A percentile compares a stretch with the other conserved stretches of the same genome.
Evolutionary conservation across 2,797 vertebrate species (phyloP).

Genomic region (Sorex maritimensis): DNA sequence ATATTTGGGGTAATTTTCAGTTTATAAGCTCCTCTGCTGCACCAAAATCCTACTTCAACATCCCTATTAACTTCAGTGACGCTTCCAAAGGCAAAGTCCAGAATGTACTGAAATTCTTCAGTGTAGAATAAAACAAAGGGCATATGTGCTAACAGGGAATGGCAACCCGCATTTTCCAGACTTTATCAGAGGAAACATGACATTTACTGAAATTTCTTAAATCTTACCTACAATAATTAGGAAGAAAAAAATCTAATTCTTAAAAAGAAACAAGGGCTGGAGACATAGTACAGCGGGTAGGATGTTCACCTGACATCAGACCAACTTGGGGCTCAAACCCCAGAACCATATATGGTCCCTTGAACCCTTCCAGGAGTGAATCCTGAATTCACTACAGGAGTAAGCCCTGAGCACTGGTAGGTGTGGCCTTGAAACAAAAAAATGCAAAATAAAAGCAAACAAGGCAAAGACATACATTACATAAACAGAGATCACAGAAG

Average conservation of each 20-base stretch:
- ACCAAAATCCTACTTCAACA: background rate
- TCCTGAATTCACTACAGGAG: too few species aligned
- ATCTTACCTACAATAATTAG: slow-evolving; percentile 2
- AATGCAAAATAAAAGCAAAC: background rate
- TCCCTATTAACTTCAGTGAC: background rate
- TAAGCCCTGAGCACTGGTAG: too few species aligned
- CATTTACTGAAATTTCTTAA: slow-evolving; percentile 24
- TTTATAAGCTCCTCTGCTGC: background rate
- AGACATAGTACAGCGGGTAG: too few species aligned
- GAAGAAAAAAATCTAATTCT: background rate
- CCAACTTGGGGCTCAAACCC: too few species aligned
- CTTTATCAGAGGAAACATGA: background rate
- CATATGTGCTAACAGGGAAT: background rate
- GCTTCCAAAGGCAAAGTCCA: slow-evolving; percentile 39
- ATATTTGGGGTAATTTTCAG: background rate
- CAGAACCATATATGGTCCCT: too few species aligned
- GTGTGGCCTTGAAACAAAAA: too few species aligned
- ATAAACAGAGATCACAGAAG: background rate
- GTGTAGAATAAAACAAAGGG: slow-evolving; percentile 25
- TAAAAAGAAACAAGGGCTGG: background rate
- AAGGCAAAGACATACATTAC: background rate
- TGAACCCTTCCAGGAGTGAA: too few species aligned
- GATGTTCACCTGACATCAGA: too few species aligned
- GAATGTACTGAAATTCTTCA: background rate
- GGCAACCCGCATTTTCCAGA: background rate